These are phyloP conservation scores for Drosophila nr. perissopoda DNA, from an alignment of 2,888 invertebrate species.

Conservation along the genomic window DNA sequence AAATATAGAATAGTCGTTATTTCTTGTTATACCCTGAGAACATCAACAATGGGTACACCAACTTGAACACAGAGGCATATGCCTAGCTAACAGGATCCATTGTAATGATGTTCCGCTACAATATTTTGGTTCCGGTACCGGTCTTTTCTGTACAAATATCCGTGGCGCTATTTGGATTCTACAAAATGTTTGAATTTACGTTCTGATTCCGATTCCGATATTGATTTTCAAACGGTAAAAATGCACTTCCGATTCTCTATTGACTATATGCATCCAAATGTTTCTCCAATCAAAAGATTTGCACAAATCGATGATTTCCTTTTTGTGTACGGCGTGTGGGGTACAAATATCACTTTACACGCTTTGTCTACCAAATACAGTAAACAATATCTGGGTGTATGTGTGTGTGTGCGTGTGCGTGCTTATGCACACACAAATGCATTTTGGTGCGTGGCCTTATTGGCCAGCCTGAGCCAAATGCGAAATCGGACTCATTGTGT, in stretches of 20 bases:
- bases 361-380: conserved; percentile 27
- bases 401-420: conserved; percentile 8
- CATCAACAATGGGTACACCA: neutral
- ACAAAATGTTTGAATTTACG: too few relatives aligned
- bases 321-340: conserved; percentile 10
- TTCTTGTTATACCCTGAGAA: neutral
- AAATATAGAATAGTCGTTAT: neutral
- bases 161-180: too few relatives aligned
- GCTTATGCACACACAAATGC: conserved; percentile 41
- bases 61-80: neutral
- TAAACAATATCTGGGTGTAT: conserved; percentile 16
- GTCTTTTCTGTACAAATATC: too few relatives aligned
- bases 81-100: neutral
- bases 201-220: neutral
- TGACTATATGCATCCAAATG: neutral
- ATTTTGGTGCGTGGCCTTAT: conserved; percentile 49
- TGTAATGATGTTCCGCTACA: too few relatives aligned
- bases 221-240: neutral
- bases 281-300: neutral
- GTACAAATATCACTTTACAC: conserved; percentile 60
- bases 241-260: neutral
- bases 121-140: too few relatives aligned
- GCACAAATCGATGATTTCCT: neutral
- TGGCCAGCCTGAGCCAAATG: conserved; percentile 30
- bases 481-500: conserved; percentile 54